These are phyloP conservation scores for Setipinna tenuifilis DNA, from an alignment of 2,797 vertebrate species.

Conservation along the genomic window DNA sequence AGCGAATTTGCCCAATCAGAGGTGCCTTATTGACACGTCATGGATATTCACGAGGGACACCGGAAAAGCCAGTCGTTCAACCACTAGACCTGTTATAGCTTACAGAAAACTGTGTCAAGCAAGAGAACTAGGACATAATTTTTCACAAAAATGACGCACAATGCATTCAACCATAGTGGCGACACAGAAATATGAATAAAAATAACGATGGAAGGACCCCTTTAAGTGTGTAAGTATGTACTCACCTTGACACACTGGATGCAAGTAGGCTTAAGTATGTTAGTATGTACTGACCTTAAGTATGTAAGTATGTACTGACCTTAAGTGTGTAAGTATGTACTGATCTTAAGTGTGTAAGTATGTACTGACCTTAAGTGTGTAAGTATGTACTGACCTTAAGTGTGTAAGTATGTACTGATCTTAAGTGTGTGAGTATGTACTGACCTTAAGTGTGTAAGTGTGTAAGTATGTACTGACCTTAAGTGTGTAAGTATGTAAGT, in stretches of 20 bases:
- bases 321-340: conserved; percentile 59
- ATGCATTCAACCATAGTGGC: no score
- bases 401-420: conserved; percentile 63
- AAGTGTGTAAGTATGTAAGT: conserved; percentile 71
- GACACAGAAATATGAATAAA: no score
- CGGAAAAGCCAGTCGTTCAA: no score
- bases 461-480: conserved; percentile 73
- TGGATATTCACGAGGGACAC: no score
- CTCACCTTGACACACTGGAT: conserved; percentile 88
- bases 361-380: conserved; percentile 73
- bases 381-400: conserved; percentile 73
- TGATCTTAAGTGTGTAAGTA: conserved; percentile 72
- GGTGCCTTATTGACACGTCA: no score
- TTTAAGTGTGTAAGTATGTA: not conserved
- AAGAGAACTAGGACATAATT: no score
- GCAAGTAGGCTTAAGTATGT: conserved; percentile 88
- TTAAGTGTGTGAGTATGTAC: conserved; percentile 59
- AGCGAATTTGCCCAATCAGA: no score
- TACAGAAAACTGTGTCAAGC: no score
- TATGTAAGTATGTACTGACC: conserved; percentile 63
- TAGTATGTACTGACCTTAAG: no score
- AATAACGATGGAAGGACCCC: no score
- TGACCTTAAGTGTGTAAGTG: conserved; percentile 85
- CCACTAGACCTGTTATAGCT: no score
- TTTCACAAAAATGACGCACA: no score